These are phyloP conservation scores for Tricholaema leucomelas DNA, from an alignment of 2,113 vertebrate genomes.

Conservation along the genomic window DNA sequence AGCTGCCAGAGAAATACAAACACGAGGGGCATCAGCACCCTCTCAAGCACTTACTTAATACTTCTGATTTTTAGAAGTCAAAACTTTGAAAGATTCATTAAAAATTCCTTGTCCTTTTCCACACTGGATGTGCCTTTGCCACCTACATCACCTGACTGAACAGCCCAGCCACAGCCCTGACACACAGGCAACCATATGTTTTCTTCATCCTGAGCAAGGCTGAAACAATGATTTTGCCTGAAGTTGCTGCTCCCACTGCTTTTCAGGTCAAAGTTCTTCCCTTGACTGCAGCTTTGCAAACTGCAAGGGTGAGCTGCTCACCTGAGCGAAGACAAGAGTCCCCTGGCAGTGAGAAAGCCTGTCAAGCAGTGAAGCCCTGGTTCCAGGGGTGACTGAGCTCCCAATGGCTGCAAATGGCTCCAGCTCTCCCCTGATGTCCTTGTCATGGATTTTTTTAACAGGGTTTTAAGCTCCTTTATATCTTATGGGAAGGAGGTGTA, in stretches of 20 bases:
- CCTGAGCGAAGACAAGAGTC: neutral
- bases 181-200: neutral
- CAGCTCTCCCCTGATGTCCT: neutral
- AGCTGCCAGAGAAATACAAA: neutral
- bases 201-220: neutral
- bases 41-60: neutral
- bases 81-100: neutral
- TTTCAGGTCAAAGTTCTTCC: neutral
- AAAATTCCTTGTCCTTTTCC: neutral
- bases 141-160: neutral
- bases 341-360: neutral
- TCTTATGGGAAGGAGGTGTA: neutral
- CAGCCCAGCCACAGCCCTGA: neutral
- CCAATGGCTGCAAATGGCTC: neutral
- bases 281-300: neutral
- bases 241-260: neutral
- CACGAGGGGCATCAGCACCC: neutral
- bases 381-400: neutral
- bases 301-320: neutral
- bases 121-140: neutral
- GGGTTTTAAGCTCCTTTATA: neutral
- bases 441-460: neutral
- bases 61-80: neutral
- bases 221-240: neutral
- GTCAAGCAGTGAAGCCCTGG: neutral